Conservation (phyloP, 2,113 vertebrate genomes). For the Saccopteryx leptura region DNA sequence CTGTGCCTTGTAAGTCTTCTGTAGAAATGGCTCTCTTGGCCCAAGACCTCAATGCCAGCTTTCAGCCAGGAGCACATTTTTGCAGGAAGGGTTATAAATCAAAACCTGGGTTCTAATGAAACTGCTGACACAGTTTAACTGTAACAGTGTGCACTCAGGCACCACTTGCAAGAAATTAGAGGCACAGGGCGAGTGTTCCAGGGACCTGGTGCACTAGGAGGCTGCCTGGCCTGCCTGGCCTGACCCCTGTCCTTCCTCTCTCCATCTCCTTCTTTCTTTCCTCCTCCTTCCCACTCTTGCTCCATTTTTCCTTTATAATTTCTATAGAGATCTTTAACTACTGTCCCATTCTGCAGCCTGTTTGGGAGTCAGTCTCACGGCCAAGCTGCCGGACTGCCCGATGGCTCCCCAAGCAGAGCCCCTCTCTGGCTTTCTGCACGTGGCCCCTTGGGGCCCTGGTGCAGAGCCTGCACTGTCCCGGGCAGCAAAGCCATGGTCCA, state of each 20-base stretch:
- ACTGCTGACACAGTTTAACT: conserved; percentile 87
- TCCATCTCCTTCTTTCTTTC: background rate
- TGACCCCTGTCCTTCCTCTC: background rate
- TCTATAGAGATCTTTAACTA: background rate
- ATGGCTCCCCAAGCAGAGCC: background rate
- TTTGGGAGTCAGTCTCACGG: background rate
- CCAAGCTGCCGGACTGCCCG: background rate
- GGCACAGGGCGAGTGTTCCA: background rate
- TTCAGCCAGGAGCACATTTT: conserved; percentile 87
- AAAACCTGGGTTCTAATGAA: conserved; percentile 86
- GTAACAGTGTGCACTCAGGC: conserved; percentile 80
- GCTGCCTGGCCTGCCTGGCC: background rate
- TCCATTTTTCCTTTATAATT: background rate
- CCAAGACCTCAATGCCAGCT: conserved; percentile 79
- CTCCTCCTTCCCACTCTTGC: background rate
- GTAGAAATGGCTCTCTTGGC: conserved; percentile 76
- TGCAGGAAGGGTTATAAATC: conserved; percentile 86
- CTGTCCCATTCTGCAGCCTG: background rate
- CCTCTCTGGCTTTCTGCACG: background rate
- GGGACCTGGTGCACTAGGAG: background rate
- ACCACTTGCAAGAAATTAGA: conserved; percentile 78
- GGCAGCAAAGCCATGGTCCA: background rate
- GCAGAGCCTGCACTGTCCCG: background rate
- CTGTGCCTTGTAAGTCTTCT: background rate
- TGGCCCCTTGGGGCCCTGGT: rapidly evolving